Percentiles rank a stretch among this genome's conserved stretches.
phyloP scores from a whole-genome alignment of 2,888 invertebrate genomes.

The Agrilus biguttatus region DNA sequence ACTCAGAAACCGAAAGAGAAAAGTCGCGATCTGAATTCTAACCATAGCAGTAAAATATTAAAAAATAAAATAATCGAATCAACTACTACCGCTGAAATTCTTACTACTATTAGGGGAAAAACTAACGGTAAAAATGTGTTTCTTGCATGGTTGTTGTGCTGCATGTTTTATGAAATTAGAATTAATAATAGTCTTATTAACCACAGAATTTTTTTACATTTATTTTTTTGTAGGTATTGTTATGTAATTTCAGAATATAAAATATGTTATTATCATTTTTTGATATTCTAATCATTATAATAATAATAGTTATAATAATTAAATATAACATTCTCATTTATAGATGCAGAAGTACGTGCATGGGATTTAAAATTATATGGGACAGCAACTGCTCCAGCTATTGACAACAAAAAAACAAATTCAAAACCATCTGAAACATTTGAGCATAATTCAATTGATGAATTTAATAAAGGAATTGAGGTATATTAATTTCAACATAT shows the following conservation, averaged over 20 bases:
- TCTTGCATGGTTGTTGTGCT: constrained; percentile 3
- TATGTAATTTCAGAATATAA: constrained; percentile 3
- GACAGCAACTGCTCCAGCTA: constrained; percentile 41
- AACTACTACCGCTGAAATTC: constrained; percentile 12
- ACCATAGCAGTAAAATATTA: constrained; percentile 26
- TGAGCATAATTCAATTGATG: constrained; percentile 43
- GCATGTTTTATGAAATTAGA: neutral
- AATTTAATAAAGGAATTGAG: neutral
- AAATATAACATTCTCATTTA: no score
- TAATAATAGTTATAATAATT: no score
- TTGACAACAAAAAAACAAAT: constrained; percentile 5
- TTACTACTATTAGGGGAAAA: constrained; percentile 10
- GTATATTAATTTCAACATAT: neutral
- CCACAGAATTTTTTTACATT: constrained; percentile 10
- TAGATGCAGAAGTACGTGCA: constrained; percentile 42
- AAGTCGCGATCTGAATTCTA: constrained; percentile 30
- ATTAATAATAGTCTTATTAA: constrained; percentile 17
- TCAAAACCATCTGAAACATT: constrained; percentile 16
- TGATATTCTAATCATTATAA: constrained; percentile 1
- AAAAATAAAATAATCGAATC: constrained; percentile 21
- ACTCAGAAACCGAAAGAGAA: constrained; percentile 31
- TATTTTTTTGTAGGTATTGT: constrained; percentile 8
- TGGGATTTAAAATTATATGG: constrained; percentile 78
- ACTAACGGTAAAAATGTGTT: constrained; percentile 12
- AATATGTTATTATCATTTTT: neutral